Evolutionary conservation across 1,140 invertebrate species (phyloP).

Genomic region (Nasonia longicornis): DNA sequence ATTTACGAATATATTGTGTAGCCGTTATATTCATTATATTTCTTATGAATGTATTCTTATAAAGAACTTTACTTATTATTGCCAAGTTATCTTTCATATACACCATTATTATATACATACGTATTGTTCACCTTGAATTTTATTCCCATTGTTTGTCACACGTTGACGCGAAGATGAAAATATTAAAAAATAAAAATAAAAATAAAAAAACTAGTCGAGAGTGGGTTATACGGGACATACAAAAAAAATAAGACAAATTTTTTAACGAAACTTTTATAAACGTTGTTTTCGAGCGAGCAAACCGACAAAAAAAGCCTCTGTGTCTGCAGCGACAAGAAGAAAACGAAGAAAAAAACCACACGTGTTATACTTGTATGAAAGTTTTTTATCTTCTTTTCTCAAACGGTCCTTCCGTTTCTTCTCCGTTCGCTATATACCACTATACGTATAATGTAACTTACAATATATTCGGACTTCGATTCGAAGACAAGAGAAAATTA

Average conservation of each 20-base stretch:
- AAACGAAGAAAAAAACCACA: slow-evolving; percentile 14
- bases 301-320: slow-evolving; percentile 2
- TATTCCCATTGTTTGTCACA: slow-evolving; percentile 24
- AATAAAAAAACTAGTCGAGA: neutral
- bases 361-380: neutral
- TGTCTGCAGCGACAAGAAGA: slow-evolving; percentile 19
- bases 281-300: slow-evolving; percentile 4
- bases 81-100: slow-evolving; percentile 43
- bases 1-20: slow-evolving; percentile 39
- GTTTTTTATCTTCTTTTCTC: slow-evolving; percentile 23
- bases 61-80: slow-evolving; percentile 39
- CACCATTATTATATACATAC: slow-evolving; percentile 21
- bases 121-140: slow-evolving; percentile 38
- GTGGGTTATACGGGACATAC: neutral
- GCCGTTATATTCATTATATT: slow-evolving; percentile 40
- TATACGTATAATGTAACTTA: slow-evolving; percentile 27
- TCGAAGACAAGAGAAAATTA: neutral
- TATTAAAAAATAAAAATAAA: neutral
- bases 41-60: slow-evolving; percentile 45
- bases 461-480: neutral
- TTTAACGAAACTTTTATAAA: slow-evolving; percentile 44
- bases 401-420: slow-evolving; percentile 36
- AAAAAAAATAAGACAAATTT: slow-evolving; percentile 31
- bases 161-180: slow-evolving; percentile 11
- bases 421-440: slow-evolving; percentile 1